Base-by-base conservation (phyloP, 2,888 invertebrate species). In the Drosophila atroscutellata region DNA sequence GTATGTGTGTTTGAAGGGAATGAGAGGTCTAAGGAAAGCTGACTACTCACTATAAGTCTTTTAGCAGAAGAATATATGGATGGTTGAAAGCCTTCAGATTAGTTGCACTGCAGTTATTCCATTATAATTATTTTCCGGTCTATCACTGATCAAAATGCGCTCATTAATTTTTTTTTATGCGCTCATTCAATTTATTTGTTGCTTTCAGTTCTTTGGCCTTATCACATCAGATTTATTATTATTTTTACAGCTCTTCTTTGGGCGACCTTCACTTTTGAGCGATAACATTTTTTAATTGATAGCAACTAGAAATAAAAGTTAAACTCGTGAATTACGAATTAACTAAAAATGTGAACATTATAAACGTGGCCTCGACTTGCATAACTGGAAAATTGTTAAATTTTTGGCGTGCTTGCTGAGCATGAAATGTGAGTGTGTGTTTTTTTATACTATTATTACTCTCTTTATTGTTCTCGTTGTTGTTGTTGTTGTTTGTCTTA, bases 391-490 rank as follows among this genome's bases (percentile, higher is more conserved):
- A 62, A 56, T 70, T 74, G 55, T 50, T 75, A 30, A 75, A 50
- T 30, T 30, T 55, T 56, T 78, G 52, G 79, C 87, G 70, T 84
- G 87, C 66, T 57, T 45, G 45, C 24, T 45, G 45, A 64, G 61
- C 69, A 70, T 57, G 73, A 67, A 51, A 37, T 65, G 50, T 66
- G 56, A 58, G 34, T 65, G 13, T 76, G 54, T 26, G 26, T 26
- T 72, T 60, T 70, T 67, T 11, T 30, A 6, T n/a, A n/a, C 1
- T 28, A 18, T 39, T 39, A 24, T 24, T 24, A 42, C 7, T 20
- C 42, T 42, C 11, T 42, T 42, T 42, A 20, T 7, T 45, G 2
- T 8, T 45, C 26, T 49, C 11, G 26, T 11, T 28, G 18, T 49
- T 28, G 26, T 24, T 24, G 24, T 49, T 26, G 36, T 72, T 75